Conservation (phyloP, 2,113 vertebrate genomes). For the Beaufortia kweichowensis region DNA sequence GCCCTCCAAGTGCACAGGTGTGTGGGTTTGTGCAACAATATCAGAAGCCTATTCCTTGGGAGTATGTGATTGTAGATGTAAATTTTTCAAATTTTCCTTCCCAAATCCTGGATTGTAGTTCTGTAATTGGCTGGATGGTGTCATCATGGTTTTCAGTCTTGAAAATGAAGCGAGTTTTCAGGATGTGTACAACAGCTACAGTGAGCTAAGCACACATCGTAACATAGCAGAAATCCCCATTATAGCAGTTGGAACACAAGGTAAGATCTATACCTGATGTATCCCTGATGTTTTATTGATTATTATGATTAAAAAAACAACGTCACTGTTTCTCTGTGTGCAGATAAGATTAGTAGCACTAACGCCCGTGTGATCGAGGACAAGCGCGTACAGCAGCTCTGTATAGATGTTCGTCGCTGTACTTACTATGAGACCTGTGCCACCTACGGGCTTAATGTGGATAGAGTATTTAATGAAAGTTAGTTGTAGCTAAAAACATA, state of each 20-base stretch:
- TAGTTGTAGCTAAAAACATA: slow-evolving; percentile 46
- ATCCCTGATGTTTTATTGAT: not conserved
- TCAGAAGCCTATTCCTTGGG: no score
- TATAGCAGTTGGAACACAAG: slow-evolving; percentile 92
- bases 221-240: slow-evolving; percentile 80
- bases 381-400: slow-evolving; percentile 83
- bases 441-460: slow-evolving; percentile 94
- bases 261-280: slow-evolving; percentile 63
- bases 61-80: not conserved
- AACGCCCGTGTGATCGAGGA: slow-evolving; percentile 90
- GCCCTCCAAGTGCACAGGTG: slow-evolving; percentile 86
- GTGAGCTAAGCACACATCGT: slow-evolving; percentile 76
- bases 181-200: slow-evolving; percentile 83
- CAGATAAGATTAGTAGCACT: slow-evolving; percentile 90
- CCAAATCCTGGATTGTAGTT: slow-evolving; percentile 74
- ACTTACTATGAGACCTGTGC: slow-evolving; percentile 95
- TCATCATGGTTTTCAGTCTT: slow-evolving; percentile 95
- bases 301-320: not conserved
- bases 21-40: not conserved
- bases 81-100: no score
- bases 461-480: slow-evolving; percentile 92
- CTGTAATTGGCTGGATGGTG: slow-evolving; percentile 90
- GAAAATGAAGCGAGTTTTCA: slow-evolving; percentile 93
- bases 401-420: slow-evolving; percentile 82
- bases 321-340: slow-evolving; percentile 3